Evolutionary conservation across 2,797 vertebrate species (phyloP).

Genomic region (Pseudomugil tenellus): DNA sequence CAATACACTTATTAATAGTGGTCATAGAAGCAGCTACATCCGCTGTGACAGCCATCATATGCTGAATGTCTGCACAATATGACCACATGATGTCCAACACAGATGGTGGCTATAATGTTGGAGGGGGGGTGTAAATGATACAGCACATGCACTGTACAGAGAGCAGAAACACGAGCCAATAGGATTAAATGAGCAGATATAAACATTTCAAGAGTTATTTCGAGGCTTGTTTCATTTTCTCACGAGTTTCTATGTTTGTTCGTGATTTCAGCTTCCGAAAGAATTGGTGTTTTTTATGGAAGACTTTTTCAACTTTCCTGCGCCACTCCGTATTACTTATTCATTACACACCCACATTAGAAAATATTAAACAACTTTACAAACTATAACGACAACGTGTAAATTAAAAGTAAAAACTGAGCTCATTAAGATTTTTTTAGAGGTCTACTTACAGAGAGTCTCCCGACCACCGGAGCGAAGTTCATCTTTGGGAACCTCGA

Average conservation of each 20-base stretch:
- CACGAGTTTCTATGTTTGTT: slow-evolving; percentile 50
- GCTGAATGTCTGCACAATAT: slow-evolving; percentile 62
- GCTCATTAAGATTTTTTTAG: not conserved
- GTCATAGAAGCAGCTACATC: slow-evolving; percentile 49
- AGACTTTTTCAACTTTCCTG: not conserved
- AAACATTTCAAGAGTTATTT: slow-evolving; percentile 1
- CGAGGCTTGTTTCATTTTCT: slow-evolving; percentile 57
- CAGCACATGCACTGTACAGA: slow-evolving; percentile 52
- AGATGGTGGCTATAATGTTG: slow-evolving; percentile 64
- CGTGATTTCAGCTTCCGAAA: slow-evolving; percentile 45
- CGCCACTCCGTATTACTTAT: not conserved
- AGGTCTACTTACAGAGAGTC: slow-evolving; percentile 66
- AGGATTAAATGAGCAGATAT: slow-evolving; percentile 6
- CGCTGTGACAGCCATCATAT: slow-evolving; percentile 61
- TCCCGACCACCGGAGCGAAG: slow-evolving; percentile 67
- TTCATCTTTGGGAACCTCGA: slow-evolving; percentile 76
- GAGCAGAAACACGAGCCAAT: slow-evolving; percentile 6
- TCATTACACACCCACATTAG: not conserved
- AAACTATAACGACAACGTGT: rapidly evolving
- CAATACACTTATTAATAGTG: slow-evolving; percentile 47
- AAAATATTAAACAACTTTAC: not conserved
- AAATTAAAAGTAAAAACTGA: rapidly evolving
- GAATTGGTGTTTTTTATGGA: not conserved
- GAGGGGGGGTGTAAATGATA: slow-evolving; percentile 29
- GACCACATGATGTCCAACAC: slow-evolving; percentile 76